phyloP scores from a whole-genome alignment of 2,113 vertebrate genomes.

The Corvus moneduloides region DNA sequence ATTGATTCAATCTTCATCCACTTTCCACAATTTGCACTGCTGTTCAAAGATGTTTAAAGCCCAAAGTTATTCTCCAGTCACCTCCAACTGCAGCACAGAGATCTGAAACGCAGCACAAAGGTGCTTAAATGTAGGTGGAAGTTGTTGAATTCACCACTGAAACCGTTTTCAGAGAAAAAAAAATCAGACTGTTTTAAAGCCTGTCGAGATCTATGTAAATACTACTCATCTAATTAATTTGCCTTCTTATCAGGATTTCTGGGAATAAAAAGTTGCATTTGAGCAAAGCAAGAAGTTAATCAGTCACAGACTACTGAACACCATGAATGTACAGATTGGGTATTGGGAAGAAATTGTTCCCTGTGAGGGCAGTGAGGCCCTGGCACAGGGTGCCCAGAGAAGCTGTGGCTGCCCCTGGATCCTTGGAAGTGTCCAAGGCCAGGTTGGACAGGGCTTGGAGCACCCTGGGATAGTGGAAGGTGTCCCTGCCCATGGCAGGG shows the following conservation, averaged over 20 bases:
- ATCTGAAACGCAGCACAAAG: neutral
- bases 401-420: neutral
- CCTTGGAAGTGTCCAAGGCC: neutral
- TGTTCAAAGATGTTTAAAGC: neutral
- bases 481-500: neutral
- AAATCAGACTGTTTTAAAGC: neutral
- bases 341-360: neutral
- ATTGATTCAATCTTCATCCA: neutral
- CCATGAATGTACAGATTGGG: neutral
- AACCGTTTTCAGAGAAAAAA: neutral
- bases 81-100: neutral
- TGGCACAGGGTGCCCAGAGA: neutral
- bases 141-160: neutral
- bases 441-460: accelerated
- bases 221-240: neutral
- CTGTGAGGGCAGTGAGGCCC: accelerated
- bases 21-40: neutral
- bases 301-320: neutral
- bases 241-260: neutral
- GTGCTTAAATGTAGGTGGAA: neutral
- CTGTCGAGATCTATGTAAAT: neutral
- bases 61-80: neutral
- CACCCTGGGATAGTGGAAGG: neutral
- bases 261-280: neutral
- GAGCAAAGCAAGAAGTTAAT: neutral